Evolutionary conservation across 2,797 vertebrate species (phyloP).

Genomic region (Sebastes cheni): DNA sequence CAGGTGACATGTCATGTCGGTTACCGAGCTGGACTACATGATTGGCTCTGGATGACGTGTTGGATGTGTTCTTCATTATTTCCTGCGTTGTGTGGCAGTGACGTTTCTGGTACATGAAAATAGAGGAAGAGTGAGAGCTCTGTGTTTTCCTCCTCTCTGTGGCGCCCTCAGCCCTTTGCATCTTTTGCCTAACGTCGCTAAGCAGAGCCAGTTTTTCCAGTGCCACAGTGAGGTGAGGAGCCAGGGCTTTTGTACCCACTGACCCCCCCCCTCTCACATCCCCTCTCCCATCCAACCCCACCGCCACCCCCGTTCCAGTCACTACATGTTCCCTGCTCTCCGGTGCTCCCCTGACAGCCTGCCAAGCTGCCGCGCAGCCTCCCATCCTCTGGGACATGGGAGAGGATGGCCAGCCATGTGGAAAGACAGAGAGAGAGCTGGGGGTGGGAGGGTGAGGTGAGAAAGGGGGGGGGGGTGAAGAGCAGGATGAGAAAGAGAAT

Average conservation of each 20-base stretch:
- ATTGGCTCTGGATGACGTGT: slow-evolving; percentile 32
- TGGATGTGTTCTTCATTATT: slow-evolving; percentile 5
- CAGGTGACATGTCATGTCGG: slow-evolving; percentile 8
- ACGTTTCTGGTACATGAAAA: background rate
- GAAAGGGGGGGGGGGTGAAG: slow-evolving; percentile 12
- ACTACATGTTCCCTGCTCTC: slow-evolving; percentile 78
- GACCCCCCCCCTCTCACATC: background rate
- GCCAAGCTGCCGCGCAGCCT: slow-evolving; percentile 77
- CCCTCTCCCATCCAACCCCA: background rate
- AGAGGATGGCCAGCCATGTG: slow-evolving; percentile 81
- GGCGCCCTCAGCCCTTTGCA: slow-evolving; percentile 16
- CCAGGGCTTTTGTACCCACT: slow-evolving; percentile 24
- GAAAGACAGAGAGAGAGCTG: slow-evolving; percentile 60
- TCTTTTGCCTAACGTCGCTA: slow-evolving; percentile 23
- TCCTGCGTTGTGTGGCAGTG: background rate
- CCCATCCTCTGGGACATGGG: slow-evolving; percentile 75
- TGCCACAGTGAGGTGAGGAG: slow-evolving; percentile 52
- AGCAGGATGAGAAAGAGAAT: slow-evolving; percentile 47
- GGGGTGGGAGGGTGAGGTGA: slow-evolving; percentile 36
- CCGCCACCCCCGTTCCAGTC: slow-evolving; percentile 70
- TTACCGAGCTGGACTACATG: background rate
- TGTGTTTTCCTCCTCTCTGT: slow-evolving; percentile 22
- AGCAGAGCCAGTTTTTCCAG: slow-evolving; percentile 47
- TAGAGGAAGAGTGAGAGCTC: slow-evolving; percentile 28
- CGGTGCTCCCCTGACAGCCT: slow-evolving; percentile 78